phyloP scores from a whole-genome alignment of 2,113 vertebrate genomes.

The Stigmatopora nigra region DNA sequence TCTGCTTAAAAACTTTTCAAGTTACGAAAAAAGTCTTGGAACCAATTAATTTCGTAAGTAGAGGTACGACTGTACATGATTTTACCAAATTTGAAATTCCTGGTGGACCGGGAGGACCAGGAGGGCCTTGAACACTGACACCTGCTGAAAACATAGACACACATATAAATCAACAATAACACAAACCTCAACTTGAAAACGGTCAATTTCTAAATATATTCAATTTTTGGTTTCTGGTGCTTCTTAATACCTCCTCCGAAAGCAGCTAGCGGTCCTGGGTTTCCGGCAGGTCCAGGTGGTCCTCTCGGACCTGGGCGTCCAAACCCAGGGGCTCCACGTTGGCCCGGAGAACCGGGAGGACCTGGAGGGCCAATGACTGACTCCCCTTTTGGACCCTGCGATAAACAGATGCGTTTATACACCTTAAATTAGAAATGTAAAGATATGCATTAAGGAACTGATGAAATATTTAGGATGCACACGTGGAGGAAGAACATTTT shows the following conservation, averaged over 20 bases:
- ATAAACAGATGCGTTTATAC: not conserved
- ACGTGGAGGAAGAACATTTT: not conserved
- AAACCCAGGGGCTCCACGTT: constrained; percentile 76
- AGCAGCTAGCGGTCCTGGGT: constrained; percentile 69
- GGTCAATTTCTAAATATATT: not conserved
- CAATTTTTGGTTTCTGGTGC: not conserved
- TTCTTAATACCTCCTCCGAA: constrained; percentile 68
- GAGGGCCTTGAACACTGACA: constrained; percentile 76
- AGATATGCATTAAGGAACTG: not conserved
- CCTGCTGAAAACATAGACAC: constrained; percentile 49
- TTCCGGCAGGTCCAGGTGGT: constrained; percentile 74
- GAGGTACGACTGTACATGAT: not conserved
- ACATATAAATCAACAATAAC: not conserved
- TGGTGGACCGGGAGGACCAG: constrained; percentile 82
- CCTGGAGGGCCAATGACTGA: constrained; percentile 78
- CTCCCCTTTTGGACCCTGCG: constrained; percentile 87
- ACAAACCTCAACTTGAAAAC: not conserved
- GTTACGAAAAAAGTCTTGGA: too few relatives aligned
- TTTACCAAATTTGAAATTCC: constrained; percentile 77
- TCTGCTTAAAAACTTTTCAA: too few relatives aligned
- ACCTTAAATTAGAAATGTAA: too few relatives aligned
- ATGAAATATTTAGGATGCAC: too few relatives aligned
- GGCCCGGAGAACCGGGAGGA: constrained; percentile 76
- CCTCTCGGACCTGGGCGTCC: constrained; percentile 79
- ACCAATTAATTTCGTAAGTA: too few relatives aligned